A percentile compares a stretch with the other conserved stretches of the same genome.
Conservation (phyloP, 2,888 invertebrate genomes). For the Caenorhabditis doughertyi region DNA sequence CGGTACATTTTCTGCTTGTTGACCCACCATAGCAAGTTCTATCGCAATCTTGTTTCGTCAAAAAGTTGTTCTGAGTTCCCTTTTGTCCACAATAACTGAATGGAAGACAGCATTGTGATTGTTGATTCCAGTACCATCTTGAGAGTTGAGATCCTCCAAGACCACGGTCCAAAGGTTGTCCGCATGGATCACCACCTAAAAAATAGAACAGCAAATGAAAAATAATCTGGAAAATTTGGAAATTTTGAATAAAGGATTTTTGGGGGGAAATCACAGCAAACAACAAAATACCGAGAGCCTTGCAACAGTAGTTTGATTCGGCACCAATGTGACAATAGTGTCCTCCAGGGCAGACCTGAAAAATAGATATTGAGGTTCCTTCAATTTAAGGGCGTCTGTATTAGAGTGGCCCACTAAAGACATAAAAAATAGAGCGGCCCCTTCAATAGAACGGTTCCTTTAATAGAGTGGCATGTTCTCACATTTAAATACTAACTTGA, state of each 20-base stretch:
- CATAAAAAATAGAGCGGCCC: too few species aligned
- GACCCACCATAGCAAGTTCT: slow-evolving; percentile 79
- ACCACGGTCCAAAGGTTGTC: slow-evolving; percentile 79
- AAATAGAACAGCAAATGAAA: neutral
- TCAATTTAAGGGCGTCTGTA: too few species aligned
- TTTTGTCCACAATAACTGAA: slow-evolving; percentile 80
- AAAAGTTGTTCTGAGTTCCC: slow-evolving; percentile 82
- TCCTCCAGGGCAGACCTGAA: slow-evolving; percentile 71
- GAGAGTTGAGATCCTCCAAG: slow-evolving; percentile 75
- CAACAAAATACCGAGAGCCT: slow-evolving; percentile 71
- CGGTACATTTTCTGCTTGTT: too few species aligned
- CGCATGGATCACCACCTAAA: slow-evolving; percentile 81
- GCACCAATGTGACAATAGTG: slow-evolving; percentile 81
- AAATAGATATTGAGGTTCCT: neutral
- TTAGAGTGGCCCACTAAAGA: too few species aligned
- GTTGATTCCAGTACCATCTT: slow-evolving; percentile 74
- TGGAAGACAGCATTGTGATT: slow-evolving; percentile 70
- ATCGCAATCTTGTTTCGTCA: slow-evolving; percentile 79
- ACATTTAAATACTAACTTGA: too few species aligned
- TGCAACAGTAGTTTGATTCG: slow-evolving; percentile 77
- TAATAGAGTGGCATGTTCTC: too few species aligned
- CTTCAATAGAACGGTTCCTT: too few species aligned
- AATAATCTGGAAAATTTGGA: neutral
- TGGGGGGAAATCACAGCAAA: slow-evolving; percentile 27
- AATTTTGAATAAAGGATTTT: neutral